Percentiles rank a stretch among this genome's conserved stretches.
phyloP scores from a whole-genome alignment of 1,140 invertebrate species.

The Acromyrmex charruanus region DNA sequence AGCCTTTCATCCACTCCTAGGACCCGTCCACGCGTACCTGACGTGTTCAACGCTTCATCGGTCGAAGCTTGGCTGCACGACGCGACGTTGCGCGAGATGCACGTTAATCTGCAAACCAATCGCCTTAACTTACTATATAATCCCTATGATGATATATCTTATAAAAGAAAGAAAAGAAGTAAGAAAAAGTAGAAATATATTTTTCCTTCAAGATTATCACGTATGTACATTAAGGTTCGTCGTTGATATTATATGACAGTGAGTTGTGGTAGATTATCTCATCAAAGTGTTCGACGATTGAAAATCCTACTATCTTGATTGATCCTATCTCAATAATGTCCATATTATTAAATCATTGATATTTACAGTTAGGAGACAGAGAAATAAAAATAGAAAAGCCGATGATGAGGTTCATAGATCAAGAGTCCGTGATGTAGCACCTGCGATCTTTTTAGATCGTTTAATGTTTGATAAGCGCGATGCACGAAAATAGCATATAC shows the following conservation, averaged over 20 bases:
- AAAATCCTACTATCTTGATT: constrained; percentile 25
- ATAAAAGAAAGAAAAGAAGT: neutral
- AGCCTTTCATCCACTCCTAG: constrained; percentile 73
- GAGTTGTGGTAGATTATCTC: constrained; percentile 4
- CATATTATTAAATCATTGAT: constrained; percentile 21
- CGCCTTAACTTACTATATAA: neutral
- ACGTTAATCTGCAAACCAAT: neutral
- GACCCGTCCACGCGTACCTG: constrained; percentile 30
- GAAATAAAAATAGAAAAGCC: neutral
- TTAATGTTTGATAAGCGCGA: constrained; percentile 16
- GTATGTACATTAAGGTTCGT: neutral
- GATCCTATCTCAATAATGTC: constrained; percentile 36
- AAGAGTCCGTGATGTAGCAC: neutral
- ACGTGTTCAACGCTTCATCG: constrained; percentile 1
- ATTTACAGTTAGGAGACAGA: neutral
- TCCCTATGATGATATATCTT: neutral
- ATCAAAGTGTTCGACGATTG: constrained; percentile 1
- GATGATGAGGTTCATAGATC: constrained; percentile 25
- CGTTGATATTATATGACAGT: neutral
- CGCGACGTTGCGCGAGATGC: neutral
- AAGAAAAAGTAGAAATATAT: neutral
- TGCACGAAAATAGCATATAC: constrained; percentile 40
- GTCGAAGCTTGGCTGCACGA: neutral
- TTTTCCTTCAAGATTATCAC: neutral
- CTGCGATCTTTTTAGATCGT: constrained; percentile 30